Conservation (phyloP, 1,140 invertebrate genomes). For the Hirudo medicinalis region DNA sequence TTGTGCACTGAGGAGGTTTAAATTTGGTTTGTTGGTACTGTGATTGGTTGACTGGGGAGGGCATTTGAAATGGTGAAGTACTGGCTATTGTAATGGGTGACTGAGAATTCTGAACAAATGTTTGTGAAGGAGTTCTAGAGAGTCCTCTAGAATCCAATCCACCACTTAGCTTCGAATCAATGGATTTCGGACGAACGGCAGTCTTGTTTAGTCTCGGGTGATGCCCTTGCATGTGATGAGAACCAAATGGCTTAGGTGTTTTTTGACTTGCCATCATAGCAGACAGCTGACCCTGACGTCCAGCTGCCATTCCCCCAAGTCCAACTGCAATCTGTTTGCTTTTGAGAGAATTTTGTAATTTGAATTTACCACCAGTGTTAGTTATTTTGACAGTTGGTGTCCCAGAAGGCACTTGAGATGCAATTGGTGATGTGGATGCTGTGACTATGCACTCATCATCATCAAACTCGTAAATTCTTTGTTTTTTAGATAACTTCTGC, state of each 20-base stretch:
- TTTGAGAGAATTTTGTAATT: constrained; percentile 23
- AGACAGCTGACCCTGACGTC: not conserved
- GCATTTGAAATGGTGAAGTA: not conserved
- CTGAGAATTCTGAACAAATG: not conserved
- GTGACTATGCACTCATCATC: constrained; percentile 14
- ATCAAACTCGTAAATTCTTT: constrained; percentile 23
- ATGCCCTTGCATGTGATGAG: not conserved
- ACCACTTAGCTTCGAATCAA: not conserved
- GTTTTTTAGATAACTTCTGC: constrained; percentile 17
- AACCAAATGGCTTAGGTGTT: not conserved
- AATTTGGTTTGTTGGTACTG: constrained; percentile 2
- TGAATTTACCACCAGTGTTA: constrained; percentile 30
- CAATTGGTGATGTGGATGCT: not conserved
- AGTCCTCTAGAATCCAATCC: not conserved
- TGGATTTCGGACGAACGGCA: not conserved
- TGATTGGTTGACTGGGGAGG: not conserved
- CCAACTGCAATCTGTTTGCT: constrained; percentile 2
- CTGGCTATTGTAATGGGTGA: not conserved
- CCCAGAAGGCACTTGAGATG: constrained; percentile 18
- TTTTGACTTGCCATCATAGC: constrained; percentile 3
- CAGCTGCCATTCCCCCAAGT: not conserved
- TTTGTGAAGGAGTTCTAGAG: not conserved
- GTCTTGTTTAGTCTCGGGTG: not conserved
- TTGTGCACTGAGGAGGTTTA: constrained; percentile 8
- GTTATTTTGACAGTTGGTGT: constrained; percentile 31